These are phyloP conservation scores for Notolabrus celidotus DNA, from an alignment of 2,797 vertebrate genomes.

Conservation along the genomic window DNA sequence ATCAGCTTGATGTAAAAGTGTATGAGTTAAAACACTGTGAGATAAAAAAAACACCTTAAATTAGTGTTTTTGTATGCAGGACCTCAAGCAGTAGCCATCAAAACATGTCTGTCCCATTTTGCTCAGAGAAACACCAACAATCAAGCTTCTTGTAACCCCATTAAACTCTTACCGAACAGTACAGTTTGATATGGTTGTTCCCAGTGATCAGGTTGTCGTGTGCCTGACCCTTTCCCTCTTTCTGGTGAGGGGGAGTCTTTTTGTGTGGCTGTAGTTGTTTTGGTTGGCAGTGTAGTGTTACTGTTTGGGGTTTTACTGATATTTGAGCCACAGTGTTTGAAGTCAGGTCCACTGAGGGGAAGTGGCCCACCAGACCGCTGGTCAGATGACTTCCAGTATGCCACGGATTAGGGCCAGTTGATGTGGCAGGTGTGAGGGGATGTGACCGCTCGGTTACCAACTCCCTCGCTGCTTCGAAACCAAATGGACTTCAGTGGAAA, in stretches of 20 bases:
- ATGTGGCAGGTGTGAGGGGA: conserved; percentile 82
- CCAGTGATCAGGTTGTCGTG: neutral
- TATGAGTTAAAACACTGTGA: too few species aligned
- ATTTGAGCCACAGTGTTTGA: conserved; percentile 83
- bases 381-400: conserved; percentile 87
- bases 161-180: neutral
- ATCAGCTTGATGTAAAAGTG: too few species aligned
- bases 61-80: too few species aligned
- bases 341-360: conserved; percentile 79
- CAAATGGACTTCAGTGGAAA: neutral
- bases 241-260: conserved; percentile 44
- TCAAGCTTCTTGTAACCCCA: neutral
- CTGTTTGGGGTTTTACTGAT: conserved; percentile 80
- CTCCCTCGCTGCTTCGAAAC: conserved; percentile 33
- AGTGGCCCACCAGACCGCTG: conserved; percentile 75
- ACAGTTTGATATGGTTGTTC: neutral
- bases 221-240: conserved; percentile 26
- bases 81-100: too few species aligned
- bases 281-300: conserved; percentile 76
- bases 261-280: conserved; percentile 60
- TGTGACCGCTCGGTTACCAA: conserved; percentile 56
- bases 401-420: conserved; percentile 80
- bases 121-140: neutral
- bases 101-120: too few species aligned
- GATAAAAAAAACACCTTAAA: too few species aligned